These are phyloP conservation scores for Drosophila obscura DNA, from an alignment of 1,140 invertebrate species.

Conservation along the genomic window DNA sequence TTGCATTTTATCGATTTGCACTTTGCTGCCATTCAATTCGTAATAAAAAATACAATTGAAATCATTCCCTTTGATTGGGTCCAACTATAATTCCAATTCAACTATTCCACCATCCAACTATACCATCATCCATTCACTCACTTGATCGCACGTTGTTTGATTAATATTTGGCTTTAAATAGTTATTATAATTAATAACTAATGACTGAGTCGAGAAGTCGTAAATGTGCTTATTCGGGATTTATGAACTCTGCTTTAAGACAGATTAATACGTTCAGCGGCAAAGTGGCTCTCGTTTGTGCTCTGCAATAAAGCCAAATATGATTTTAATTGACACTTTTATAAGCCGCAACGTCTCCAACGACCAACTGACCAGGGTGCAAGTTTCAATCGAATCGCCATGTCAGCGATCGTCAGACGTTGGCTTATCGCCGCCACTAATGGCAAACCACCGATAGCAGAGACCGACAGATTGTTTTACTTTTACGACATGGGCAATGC, in stretches of 20 bases:
- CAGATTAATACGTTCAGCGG: slow-evolving; percentile 29
- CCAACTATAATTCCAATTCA: not conserved
- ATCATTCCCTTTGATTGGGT: no score
- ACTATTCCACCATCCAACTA: no score
- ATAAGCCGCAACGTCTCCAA: slow-evolving; percentile 30
- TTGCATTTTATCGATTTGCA: slow-evolving; percentile 58
- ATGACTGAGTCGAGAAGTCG: not conserved
- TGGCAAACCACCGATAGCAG: no score
- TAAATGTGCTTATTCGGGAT: slow-evolving; percentile 22
- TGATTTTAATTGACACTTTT: slow-evolving; percentile 74
- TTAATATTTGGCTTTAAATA: slow-evolving; percentile 1
- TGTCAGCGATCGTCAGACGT: no score
- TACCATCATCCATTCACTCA: no score
- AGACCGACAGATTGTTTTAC: no score
- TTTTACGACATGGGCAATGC: no score
- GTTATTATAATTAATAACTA: not conserved
- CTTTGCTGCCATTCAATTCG: slow-evolving; percentile 18
- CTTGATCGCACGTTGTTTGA: not conserved
- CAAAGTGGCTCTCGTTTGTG: slow-evolving; percentile 1
- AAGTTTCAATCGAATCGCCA: no score
- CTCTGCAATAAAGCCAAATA: slow-evolving; percentile 52
- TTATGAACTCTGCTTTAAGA: slow-evolving; percentile 16
- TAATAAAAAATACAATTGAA: slow-evolving; percentile 31
- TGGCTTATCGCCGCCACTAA: no score
- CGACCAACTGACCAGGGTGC: no score